Evolutionary conservation across 2,888 invertebrate genomes (phyloP), one percentile per base, ranked within the genome.

Genomic region (Andrena haemorrhoa): DNA sequence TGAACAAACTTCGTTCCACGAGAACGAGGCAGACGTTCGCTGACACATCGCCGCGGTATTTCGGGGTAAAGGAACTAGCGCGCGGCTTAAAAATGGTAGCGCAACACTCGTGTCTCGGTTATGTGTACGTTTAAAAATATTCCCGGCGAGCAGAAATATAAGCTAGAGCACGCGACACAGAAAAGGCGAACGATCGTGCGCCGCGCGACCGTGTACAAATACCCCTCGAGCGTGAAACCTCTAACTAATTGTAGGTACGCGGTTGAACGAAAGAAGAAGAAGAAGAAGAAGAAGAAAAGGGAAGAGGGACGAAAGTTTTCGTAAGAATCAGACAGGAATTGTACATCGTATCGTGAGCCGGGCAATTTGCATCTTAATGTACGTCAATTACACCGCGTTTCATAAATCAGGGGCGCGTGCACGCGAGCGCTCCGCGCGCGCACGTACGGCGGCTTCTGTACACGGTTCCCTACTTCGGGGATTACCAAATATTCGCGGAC

Each of bases 351-450:
- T 86, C 87, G 87, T 86, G 88, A 82, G 79, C 73, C 33, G 35
- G 60, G 78, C 84, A 84, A 87, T 87, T 87, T 88, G 88, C 87
- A 87, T 87, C 68, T 79, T 88, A 87, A 87, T 86, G 87, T 66
- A 75, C 84, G 88, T 86, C 87, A 84, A 87, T 86, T 88, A 88
- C 79, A 81, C 68, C 78, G 79, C 82, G 87, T 76, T 81, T 75
- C 74, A 74, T 88, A 82, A 82, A 82, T 88, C 88, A 82, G 78
- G 82, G 80, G 78, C 81, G 79, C 75, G 85, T 86, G 80, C 87
- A 86, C 87, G 85, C 76, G 73, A 84, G 68, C 61, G 41, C 41
- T 12, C 41, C 41, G 41, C 0, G 63, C 53, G 73, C 74, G 68
- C 61, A n/a, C 16, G 16, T 20, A 6, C 8, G 41, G 8, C 33